phyloP scores from a whole-genome alignment of 1,140 invertebrate genomes.

The Bombus consobrinus region DNA sequence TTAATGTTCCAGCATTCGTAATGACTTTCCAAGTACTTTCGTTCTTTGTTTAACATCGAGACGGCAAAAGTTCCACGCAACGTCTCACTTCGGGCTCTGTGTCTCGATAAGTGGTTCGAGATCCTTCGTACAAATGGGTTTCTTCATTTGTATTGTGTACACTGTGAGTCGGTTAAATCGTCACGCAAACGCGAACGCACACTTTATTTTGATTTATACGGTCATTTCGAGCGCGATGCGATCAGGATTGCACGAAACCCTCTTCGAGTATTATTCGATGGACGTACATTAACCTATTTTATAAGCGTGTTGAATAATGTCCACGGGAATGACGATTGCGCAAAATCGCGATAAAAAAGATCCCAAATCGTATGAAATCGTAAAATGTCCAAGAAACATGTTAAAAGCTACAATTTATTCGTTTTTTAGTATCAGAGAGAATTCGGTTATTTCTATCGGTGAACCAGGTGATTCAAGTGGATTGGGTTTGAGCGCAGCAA shows the following conservation, averaged over 20 bases:
- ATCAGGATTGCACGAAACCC: background rate
- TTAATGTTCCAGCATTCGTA: background rate
- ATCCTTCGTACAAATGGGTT: conserved; percentile 13
- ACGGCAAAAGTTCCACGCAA: background rate
- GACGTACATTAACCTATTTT: conserved; percentile 3
- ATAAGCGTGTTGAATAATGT: background rate
- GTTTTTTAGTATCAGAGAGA: background rate
- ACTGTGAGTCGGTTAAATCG: background rate
- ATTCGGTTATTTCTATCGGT: background rate
- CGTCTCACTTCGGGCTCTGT: background rate
- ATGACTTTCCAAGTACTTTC: background rate
- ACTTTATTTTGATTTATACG: conserved; percentile 17
- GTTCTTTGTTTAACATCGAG: background rate
- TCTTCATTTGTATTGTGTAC: conserved; percentile 3
- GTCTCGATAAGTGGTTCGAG: background rate
- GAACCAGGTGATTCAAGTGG: background rate
- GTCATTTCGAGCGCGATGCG: background rate
- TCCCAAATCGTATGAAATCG: background rate
- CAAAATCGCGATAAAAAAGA: background rate
- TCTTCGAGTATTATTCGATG: background rate
- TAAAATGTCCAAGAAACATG: background rate
- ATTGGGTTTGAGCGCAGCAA: background rate
- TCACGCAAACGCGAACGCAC: conserved; percentile 18
- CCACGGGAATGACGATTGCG: background rate
- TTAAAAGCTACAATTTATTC: background rate